A percentile compares a stretch with the other conserved stretches of the same genome.
Conservation (phyloP, 2,888 invertebrate species). For the Calephelis perditalis region DNA sequence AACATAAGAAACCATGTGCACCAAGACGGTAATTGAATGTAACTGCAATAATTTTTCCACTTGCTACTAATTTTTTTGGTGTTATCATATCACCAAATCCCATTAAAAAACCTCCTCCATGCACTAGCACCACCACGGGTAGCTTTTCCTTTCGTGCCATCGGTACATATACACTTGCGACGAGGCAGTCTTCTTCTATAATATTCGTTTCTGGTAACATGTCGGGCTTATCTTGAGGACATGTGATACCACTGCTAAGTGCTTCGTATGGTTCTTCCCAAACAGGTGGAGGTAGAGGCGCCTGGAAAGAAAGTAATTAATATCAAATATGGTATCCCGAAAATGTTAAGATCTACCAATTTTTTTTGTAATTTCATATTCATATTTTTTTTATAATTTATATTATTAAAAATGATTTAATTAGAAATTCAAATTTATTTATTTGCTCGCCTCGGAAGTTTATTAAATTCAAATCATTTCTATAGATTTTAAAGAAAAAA, state of each 20-base stretch:
- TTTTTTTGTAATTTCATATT: too few relatives aligned
- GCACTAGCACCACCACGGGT: constrained; percentile 58
- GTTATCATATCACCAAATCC: constrained; percentile 43
- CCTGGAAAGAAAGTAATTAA: constrained; percentile 1
- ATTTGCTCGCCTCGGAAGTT: too few relatives aligned
- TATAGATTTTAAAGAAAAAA: too few relatives aligned
- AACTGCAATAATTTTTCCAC: constrained; percentile 41
- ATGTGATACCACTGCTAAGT: constrained; percentile 31
- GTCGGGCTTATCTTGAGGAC: constrained; percentile 27
- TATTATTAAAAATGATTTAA: too few relatives aligned
- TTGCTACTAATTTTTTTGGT: constrained; percentile 36
- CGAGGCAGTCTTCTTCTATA: constrained; percentile 36
- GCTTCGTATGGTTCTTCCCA: constrained; percentile 35
- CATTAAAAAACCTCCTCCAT: constrained; percentile 56
- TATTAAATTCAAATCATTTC: too few relatives aligned
- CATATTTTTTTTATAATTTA: too few relatives aligned
- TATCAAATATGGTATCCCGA: not conserved
- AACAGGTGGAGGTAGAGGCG: constrained; percentile 29
- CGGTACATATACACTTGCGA: constrained; percentile 38
- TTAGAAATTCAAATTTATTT: too few relatives aligned
- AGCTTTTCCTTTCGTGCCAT: constrained; percentile 31
- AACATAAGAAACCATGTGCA: constrained; percentile 36
- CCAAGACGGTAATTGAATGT: constrained; percentile 52
- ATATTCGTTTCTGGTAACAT: constrained; percentile 20
- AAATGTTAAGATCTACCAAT: not conserved